Percentiles rank a stretch among this genome's conserved stretches.
phyloP scores from a whole-genome alignment of 2,888 invertebrate species.

The Deilephila elpenor region DNA sequence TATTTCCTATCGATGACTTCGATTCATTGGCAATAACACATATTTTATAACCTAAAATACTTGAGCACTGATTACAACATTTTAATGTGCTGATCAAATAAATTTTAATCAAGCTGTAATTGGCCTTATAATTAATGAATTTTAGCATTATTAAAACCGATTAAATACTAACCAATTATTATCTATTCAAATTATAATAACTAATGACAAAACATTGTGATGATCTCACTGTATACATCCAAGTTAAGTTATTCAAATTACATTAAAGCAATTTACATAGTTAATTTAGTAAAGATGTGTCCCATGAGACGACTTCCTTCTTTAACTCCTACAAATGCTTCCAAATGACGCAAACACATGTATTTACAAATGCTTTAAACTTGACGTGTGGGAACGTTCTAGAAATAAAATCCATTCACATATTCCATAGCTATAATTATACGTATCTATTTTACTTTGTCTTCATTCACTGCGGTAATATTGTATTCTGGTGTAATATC shows the following conservation, averaged over 20 bases:
- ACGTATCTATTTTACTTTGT: neutral
- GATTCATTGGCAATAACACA: too few species aligned
- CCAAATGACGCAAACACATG: conserved; percentile 45
- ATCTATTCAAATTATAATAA: neutral
- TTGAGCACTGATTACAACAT: neutral
- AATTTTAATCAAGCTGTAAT: too few species aligned
- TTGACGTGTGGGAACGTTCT: conserved; percentile 50
- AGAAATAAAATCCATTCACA: conserved; percentile 39
- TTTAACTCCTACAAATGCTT: conserved; percentile 23
- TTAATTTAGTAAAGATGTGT: conserved; percentile 27
- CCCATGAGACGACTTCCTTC: conserved; percentile 28
- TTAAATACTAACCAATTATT: neutral
- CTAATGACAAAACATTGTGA: neutral
- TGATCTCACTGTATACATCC: neutral
- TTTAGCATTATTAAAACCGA: neutral
- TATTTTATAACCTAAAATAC: neutral
- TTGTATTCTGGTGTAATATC: neutral
- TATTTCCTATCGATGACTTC: too few species aligned
- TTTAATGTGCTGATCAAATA: too few species aligned
- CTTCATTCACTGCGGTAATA: neutral
- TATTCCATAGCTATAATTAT: neutral
- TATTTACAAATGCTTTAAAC: conserved; percentile 33
- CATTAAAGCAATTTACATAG: neutral
- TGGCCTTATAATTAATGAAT: neutral
- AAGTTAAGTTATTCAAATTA: neutral